phyloP scores from a whole-genome alignment of 2,888 invertebrate species.

The Drosophila villosipedis region DNA sequence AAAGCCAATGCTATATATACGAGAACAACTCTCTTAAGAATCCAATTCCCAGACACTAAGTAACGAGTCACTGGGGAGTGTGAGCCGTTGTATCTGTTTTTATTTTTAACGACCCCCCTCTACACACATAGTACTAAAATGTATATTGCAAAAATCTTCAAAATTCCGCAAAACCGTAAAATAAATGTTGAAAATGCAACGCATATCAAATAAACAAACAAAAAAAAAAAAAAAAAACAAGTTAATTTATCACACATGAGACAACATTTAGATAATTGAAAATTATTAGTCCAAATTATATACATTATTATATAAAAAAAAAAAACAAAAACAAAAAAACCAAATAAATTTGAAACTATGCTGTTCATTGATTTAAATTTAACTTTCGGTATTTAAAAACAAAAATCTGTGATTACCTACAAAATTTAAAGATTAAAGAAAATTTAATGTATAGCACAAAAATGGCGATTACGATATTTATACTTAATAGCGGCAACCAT shows the following conservation, averaged over 20 bases:
- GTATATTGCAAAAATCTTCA: conserved; percentile 20
- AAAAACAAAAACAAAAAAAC: conserved; percentile 33
- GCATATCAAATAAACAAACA: conserved; percentile 64
- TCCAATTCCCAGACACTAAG: not conserved
- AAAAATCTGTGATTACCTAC: conserved; percentile 85
- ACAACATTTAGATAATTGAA: conserved; percentile 81
- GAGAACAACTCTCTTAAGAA: not conserved
- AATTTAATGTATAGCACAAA: conserved; percentile 72
- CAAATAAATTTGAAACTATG: conserved; percentile 73
- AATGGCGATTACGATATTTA: conserved; percentile 54
- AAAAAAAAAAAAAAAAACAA: conserved; percentile 24
- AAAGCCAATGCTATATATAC: conserved; percentile 6
- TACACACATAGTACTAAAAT: conserved; percentile 16
- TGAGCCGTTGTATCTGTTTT: conserved; percentile 21
- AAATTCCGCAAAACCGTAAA: conserved; percentile 30
- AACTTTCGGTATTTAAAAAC: conserved; percentile 83
- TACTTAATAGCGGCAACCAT: conserved; percentile 46
- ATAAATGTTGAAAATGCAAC: conserved; percentile 67
- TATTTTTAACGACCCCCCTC: conserved; percentile 1
- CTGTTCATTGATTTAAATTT: conserved; percentile 80
- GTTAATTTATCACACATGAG: conserved; percentile 45
- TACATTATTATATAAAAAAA: conserved; percentile 46
- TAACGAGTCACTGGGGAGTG: conserved; percentile 17
- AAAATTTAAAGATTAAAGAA: conserved; percentile 82
- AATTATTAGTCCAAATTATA: conserved; percentile 84